Conservation (phyloP, 1,140 invertebrate genomes). For the Rhysida immarginata region DNA sequence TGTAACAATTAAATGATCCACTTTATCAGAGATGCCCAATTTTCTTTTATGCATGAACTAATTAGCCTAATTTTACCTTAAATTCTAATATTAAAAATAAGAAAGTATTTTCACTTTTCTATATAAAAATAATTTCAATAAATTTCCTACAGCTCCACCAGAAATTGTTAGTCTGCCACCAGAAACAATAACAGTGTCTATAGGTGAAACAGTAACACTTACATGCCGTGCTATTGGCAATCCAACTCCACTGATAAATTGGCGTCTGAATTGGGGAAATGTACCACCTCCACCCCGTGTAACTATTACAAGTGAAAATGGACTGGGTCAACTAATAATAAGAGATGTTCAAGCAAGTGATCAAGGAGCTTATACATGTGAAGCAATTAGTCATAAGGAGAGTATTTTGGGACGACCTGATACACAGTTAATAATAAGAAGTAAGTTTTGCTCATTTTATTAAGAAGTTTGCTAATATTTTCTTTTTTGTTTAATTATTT, state of each 20-base stretch:
- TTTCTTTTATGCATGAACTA: too few relatives aligned
- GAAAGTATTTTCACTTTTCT: too few relatives aligned
- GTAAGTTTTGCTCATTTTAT: constrained; percentile 18
- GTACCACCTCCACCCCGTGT: constrained; percentile 68
- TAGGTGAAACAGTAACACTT: constrained; percentile 57
- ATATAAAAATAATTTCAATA: too few relatives aligned
- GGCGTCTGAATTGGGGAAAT: constrained; percentile 95
- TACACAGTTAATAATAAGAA: constrained; percentile 65
- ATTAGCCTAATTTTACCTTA: too few relatives aligned
- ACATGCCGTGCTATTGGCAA: constrained; percentile 74
- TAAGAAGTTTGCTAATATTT: not conserved
- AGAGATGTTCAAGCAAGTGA: constrained; percentile 55
- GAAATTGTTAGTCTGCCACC: constrained; percentile 50
- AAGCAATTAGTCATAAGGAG: constrained; percentile 76
- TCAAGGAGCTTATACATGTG: constrained; percentile 93
- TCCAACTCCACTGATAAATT: constrained; percentile 79
- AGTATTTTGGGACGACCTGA: constrained; percentile 78
- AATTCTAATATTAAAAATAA: too few relatives aligned
- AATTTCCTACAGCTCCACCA: constrained; percentile 33
- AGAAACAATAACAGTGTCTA: constrained; percentile 46
- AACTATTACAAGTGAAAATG: constrained; percentile 50
- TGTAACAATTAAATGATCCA: too few relatives aligned
- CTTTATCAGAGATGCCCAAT: too few relatives aligned
- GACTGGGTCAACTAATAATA: constrained; percentile 66
- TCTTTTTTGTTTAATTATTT: not conserved